Percentiles rank a stretch among this genome's conserved stretches.
These are phyloP conservation scores for Globodera ellingtonae DNA, from an alignment of 1,140 invertebrate species.

Conservation along the genomic window DNA sequence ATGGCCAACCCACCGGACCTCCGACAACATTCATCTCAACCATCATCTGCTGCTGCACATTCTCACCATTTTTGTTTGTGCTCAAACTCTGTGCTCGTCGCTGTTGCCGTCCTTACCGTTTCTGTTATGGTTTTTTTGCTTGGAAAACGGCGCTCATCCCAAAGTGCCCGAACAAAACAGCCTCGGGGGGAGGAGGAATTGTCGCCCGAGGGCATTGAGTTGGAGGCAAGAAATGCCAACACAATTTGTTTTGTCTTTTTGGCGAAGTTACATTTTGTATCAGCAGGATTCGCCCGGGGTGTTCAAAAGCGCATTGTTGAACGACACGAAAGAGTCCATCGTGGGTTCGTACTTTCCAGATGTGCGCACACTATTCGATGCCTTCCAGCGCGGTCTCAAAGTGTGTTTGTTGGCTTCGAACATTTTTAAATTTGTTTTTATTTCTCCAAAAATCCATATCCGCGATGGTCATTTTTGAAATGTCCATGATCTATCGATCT, in stretches of 20 bases:
- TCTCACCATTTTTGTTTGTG: not conserved
- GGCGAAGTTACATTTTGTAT: no score
- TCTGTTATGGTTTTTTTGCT: not conserved
- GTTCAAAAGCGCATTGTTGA: conserved; percentile 52
- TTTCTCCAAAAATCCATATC: not conserved
- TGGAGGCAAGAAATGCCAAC: not conserved
- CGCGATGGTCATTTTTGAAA: not conserved
- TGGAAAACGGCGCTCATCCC: not conserved
- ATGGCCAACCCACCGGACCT: not conserved
- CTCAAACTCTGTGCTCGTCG: not conserved
- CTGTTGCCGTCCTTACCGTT: not conserved
- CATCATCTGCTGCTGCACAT: not conserved
- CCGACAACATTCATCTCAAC: no score
- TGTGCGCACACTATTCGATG: conserved; percentile 84
- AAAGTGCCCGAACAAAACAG: not conserved
- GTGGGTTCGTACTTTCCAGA: conserved; percentile 69
- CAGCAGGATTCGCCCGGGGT: conserved; percentile 25
- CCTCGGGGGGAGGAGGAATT: not conserved
- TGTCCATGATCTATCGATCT: conserved; percentile 17
- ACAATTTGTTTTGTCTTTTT: no score
- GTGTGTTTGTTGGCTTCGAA: conserved; percentile 71
- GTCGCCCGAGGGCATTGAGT: not conserved
- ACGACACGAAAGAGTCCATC: conserved; percentile 33
- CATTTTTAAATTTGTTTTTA: not conserved
- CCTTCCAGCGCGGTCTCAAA: conserved; percentile 85